Evolutionary conservation across 1,140 invertebrate genomes (phyloP).

Genomic region (Platyscapa corneri): DNA sequence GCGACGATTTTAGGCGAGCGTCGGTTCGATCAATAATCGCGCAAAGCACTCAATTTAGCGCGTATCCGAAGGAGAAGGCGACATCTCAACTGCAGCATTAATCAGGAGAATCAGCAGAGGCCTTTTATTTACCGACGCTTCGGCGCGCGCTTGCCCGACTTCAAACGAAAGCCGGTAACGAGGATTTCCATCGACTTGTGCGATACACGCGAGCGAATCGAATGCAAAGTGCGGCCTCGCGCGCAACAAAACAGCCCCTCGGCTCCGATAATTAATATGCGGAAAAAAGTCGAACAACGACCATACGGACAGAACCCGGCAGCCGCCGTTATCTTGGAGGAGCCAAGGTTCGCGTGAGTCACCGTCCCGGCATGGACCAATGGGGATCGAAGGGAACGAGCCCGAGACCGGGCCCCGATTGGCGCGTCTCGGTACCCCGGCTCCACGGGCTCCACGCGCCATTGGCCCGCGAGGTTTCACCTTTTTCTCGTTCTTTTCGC

Average conservation of each 20-base stretch:
- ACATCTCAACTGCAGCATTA: neutral
- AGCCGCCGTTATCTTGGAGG: neutral
- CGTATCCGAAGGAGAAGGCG: too few species aligned
- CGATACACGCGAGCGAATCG: too few species aligned
- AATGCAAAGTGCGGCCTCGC: too few species aligned
- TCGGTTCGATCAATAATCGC: too few species aligned
- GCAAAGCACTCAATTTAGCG: too few species aligned
- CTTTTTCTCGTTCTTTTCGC: conserved; percentile 22
- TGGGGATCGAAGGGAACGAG: conserved; percentile 26
- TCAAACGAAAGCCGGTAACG: neutral
- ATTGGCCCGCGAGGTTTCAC: conserved; percentile 32
- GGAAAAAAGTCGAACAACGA: neutral
- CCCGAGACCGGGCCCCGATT: conserved; percentile 2
- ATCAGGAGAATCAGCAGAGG: neutral
- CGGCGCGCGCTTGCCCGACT: neutral
- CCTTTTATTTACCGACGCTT: neutral
- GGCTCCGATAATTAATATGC: neutral
- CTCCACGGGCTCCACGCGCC: neutral
- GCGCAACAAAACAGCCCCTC: neutral
- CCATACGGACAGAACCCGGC: neutral
- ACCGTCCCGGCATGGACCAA: conserved; percentile 54
- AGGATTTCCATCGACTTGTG: neutral
- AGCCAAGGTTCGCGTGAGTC: conserved; percentile 49
- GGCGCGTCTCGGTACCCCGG: conserved; percentile 5
- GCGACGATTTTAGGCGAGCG: too few species aligned